Base-by-base conservation (phyloP, 2,113 vertebrate species). In the Gallinago undulata region DNA sequence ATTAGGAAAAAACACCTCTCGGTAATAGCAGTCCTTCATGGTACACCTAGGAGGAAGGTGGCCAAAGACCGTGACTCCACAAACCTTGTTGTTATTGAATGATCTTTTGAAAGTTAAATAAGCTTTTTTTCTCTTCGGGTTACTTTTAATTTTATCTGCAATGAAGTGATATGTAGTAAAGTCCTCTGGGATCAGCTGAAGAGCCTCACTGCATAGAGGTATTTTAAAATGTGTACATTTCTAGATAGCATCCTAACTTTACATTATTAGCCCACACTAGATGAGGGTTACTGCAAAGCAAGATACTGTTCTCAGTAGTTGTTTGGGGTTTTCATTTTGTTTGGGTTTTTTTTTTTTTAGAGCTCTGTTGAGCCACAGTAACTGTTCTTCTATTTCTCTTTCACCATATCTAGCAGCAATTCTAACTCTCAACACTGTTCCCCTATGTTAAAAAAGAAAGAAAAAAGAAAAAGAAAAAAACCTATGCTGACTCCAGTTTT, bases 161-260 rank as follows among this genome's bases (percentile, higher is more conserved):
- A 51, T 77, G 47, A 55, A 86, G 28, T 56, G 15, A 43, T 35
- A 25, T 21, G 10, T 33, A 79, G 27, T 30, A 18, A 92, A 68
- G 43, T 55, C 47, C 64, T 90, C 35, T 67, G 75, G 84, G 59
- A 84, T 81, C 56, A 70, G 19, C 16, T 78, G 68, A 75, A 90
- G 67, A 75, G 85, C 66, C 9, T 74, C 21, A 39, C 14, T 64
- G 17, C 11, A 48, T 13, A 81, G 48, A 82, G 60, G 63, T 96
- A 95, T 92, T 96, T 88, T 70, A 84, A 96, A 89, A 94, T 82
- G 33, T 53, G 56, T n/a, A 62, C 55, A 74, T 97, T 87, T 94
- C 67, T 66, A 94, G 93, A 95, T 92, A 48, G 27, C 79, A 82
- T 68, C 51, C 27, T 67, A 33, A 30, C 57, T 82, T 96, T 74